These are phyloP conservation scores for Rhizomys pruinosus DNA, from an alignment of 2,113 vertebrate species.

Conservation along the genomic window DNA sequence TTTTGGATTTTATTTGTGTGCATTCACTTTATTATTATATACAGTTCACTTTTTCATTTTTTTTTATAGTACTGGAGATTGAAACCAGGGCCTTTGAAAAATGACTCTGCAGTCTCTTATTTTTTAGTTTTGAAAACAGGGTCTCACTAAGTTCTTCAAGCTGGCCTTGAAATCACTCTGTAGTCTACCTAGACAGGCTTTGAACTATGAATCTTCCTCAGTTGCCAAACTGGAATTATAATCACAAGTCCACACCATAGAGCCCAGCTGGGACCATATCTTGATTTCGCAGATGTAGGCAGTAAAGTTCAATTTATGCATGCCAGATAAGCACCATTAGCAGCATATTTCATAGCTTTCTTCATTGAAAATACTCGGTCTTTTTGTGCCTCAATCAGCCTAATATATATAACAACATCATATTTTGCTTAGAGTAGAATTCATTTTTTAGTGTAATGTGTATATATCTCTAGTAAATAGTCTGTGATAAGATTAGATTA, in stretches of 20 bases:
- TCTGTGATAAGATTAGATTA: not conserved
- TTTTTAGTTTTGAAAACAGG: not conserved
- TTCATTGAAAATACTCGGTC: not conserved
- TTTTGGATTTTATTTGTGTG: not conserved
- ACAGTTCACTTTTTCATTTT: not conserved
- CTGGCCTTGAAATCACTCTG: not conserved
- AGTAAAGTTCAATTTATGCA: not conserved
- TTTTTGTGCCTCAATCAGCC: no score
- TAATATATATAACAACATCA: not conserved
- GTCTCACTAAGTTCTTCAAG: not conserved
- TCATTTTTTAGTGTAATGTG: not conserved
- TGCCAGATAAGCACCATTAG: not conserved
- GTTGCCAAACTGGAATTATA: not conserved
- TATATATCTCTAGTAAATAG: not conserved
- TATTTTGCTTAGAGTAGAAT: slow-evolving; percentile 7
- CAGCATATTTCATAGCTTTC: not conserved
- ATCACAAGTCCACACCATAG: no score
- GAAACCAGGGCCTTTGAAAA: not conserved
- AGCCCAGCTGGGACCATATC: not conserved
- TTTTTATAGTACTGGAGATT: not conserved
- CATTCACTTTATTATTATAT: not conserved
- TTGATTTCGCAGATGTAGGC: not conserved
- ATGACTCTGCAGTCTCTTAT: not conserved
- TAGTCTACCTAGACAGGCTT: not conserved
- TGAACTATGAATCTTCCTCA: not conserved